Evolutionary conservation across 2,113 vertebrate species (phyloP).

Genomic region (Colistium nudipinnis): DNA sequence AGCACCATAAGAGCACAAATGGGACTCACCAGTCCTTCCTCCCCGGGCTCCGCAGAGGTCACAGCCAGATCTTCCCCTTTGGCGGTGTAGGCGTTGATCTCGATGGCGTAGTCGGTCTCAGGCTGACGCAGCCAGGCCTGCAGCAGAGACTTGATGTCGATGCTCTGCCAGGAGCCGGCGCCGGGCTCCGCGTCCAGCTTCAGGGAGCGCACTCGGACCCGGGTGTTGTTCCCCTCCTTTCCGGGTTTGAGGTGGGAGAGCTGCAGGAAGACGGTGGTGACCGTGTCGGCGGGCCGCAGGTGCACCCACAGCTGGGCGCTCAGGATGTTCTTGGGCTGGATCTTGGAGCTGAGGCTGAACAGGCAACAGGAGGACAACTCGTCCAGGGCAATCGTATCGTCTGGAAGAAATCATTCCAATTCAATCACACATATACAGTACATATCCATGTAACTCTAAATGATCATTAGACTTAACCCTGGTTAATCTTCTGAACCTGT

Average conservation of each 20-base stretch:
- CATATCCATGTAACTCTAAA: background rate
- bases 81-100: slow-evolving; percentile 94
- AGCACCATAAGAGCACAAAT: background rate
- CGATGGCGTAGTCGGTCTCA: slow-evolving; percentile 93
- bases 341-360: slow-evolving; percentile 96
- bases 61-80: slow-evolving; percentile 91
- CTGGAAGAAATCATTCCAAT: slow-evolving; percentile 73
- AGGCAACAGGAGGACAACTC: slow-evolving; percentile 93
- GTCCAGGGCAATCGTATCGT: slow-evolving; percentile 85
- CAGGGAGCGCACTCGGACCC: slow-evolving; percentile 91
- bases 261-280: slow-evolving; percentile 95
- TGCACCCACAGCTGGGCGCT: slow-evolving; percentile 97
- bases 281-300: slow-evolving; percentile 87
- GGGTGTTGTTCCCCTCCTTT: slow-evolving; percentile 86
- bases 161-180: slow-evolving; percentile 93
- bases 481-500: background rate
- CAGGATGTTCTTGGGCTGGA: slow-evolving; percentile 94
- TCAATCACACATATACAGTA: background rate
- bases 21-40: slow-evolving; percentile 93
- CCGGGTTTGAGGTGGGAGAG: slow-evolving; percentile 92
- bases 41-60: slow-evolving; percentile 89
- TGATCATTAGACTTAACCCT: background rate
- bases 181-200: slow-evolving; percentile 92
- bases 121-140: slow-evolving; percentile 96
- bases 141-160: slow-evolving; percentile 96